These are phyloP conservation scores for Xanthorhoe spadicearia DNA, from an alignment of 2,888 invertebrate species.

Conservation along the genomic window DNA sequence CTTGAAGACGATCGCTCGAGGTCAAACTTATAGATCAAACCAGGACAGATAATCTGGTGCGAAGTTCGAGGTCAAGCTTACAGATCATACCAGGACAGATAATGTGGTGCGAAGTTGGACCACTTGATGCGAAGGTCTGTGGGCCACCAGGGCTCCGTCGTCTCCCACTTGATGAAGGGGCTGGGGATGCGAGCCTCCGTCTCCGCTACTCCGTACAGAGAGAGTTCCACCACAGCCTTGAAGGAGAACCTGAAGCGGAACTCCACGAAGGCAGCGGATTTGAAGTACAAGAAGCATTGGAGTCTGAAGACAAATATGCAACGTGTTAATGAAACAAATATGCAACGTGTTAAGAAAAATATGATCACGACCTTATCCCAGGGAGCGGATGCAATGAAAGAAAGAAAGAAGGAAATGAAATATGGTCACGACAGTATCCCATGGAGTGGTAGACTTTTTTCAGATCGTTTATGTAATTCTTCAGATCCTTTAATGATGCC, in stretches of 20 bases:
- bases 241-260: constrained; percentile 66
- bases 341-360: too few species aligned
- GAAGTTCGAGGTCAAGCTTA: constrained; percentile 1
- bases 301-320: constrained; percentile 49
- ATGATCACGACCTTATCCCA: too few species aligned
- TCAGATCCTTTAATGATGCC: too few species aligned
- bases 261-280: constrained; percentile 60
- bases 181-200: constrained; percentile 41
- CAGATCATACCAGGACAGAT: constrained; percentile 10
- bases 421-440: too few species aligned
- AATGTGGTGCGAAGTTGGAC: constrained; percentile 13
- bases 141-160: constrained; percentile 55
- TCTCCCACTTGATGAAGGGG: constrained; percentile 48
- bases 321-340: too few species aligned
- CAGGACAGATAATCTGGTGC: too few species aligned
- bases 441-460: too few species aligned
- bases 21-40: too few species aligned
- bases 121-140: constrained; percentile 19
- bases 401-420: too few species aligned
- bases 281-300: constrained; percentile 66
- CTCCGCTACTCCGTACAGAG: constrained; percentile 56
- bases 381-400: too few species aligned
- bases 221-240: constrained; percentile 53
- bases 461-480: too few species aligned
- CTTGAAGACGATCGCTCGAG: too few species aligned